A percentile compares a stretch with the other conserved stretches of the same genome.
These are phyloP conservation scores for Paguma larvata DNA, from an alignment of 2,797 vertebrate genomes.

Conservation along the genomic window DNA sequence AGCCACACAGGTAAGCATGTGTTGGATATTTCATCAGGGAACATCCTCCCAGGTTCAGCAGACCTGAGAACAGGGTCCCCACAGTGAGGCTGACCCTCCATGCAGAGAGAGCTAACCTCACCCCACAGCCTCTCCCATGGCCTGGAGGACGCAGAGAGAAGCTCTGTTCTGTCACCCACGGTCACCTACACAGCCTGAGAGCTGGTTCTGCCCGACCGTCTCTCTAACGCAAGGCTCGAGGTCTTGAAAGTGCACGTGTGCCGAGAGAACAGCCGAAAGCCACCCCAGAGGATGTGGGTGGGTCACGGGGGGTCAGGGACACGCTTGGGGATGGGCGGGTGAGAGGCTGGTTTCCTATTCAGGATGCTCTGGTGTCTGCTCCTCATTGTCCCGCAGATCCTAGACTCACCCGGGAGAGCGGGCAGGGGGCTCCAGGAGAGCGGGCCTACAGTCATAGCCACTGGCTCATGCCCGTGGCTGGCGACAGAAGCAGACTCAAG, in stretches of 20 bases:
- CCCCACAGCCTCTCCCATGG: fast-evolving
- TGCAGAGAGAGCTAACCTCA: neutral
- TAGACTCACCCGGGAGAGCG: neutral
- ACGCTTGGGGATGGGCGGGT: fast-evolving
- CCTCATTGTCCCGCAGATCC: neutral
- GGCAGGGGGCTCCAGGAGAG: neutral
- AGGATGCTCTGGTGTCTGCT: neutral
- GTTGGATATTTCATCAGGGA: neutral
- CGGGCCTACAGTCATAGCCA: neutral
- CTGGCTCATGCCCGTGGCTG: neutral
- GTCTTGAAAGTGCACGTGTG: neutral
- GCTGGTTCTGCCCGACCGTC: neutral
- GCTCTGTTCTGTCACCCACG: neutral
- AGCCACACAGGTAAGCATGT: neutral
- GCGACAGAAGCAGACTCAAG: neutral
- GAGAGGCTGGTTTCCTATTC: neutral
- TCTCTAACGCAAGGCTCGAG: neutral
- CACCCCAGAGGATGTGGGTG: fast-evolving
- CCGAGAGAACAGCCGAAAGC: neutral
- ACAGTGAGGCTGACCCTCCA: neutral
- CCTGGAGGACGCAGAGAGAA: neutral
- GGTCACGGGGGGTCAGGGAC: neutral
- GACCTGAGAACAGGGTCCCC: neutral
- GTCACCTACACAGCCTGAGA: neutral
- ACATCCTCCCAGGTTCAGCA: neutral